Evolutionary conservation across 2,888 invertebrate genomes (phyloP), one percentile per base, ranked within the genome.

Genomic region (Amiota communis): DNA sequence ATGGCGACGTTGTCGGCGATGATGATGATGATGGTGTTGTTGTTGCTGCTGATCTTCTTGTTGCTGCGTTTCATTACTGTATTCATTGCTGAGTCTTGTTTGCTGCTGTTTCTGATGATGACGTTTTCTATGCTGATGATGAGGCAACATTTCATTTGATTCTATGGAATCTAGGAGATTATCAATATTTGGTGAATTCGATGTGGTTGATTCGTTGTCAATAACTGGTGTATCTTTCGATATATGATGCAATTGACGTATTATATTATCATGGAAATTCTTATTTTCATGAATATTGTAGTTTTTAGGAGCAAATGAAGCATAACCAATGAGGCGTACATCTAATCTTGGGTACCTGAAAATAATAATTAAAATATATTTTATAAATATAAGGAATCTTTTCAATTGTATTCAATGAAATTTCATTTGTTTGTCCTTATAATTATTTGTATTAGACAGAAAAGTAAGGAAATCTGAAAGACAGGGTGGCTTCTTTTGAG

Each of bases 261-360:
- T 80, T 20, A 83, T 75, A 77, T 79, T 80, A 47, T 79, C 77
- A 74, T 79, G 79, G 56, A 80, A 76, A 70, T 78, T 80, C 72
- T 82, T 79, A 69, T 80, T 79, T 51, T 80, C 74, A 71, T 70
- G 74, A 67, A 75, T 83, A 68, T 77, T 80, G 23, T 83, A 79
- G 76, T 80, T 80, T 72, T 75, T 82, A 47, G 78, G 75, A 12
- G 81, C 80, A 59, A 84, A 81, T 47, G 80, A 75, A 48, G 81
- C 83, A 69, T 83, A 83, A 59, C 88, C 88, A 68, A 85, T 80
- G 71, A 86, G 78, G 77, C 81, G 84, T 0, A 89, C 78, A 72
- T 89, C 89, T 88, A 89, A 75, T 81, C 89, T 87, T 84, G 89
- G 89, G 71, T 79, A 86, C 83, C 89, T 89, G 74, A 0, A 79